These are phyloP conservation scores for Alloplasta piceator DNA, from an alignment of 2,888 invertebrate genomes.

Conservation along the genomic window DNA sequence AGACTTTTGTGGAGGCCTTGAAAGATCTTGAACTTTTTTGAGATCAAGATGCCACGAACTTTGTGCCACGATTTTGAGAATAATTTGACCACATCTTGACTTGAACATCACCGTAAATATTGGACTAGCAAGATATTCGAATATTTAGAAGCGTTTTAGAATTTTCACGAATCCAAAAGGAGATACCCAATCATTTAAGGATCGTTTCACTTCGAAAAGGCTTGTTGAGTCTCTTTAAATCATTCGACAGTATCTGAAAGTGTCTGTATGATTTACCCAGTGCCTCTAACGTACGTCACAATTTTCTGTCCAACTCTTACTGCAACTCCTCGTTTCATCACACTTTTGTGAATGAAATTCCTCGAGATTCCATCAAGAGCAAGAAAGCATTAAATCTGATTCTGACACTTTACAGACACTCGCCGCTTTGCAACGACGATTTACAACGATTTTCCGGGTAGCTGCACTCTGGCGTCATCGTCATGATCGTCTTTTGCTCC, in stretches of 20 bases:
- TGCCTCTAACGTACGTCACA: background rate
- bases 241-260: background rate
- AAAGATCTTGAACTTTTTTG: no score
- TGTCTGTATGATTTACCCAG: background rate
- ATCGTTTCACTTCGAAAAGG: no score
- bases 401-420: background rate
- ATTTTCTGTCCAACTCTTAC: background rate
- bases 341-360: conserved; percentile 40
- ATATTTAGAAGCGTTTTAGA: no score
- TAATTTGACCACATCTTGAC: no score
- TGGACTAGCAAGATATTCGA: no score
- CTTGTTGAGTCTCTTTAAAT: no score
- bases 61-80: no score
- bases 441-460: conserved; percentile 37
- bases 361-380: background rate
- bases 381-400: background rate
- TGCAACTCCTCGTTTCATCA: background rate
- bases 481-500: background rate
- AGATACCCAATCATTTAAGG: no score
- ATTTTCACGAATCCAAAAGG: no score
- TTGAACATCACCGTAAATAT: no score
- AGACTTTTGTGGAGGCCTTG: no score
- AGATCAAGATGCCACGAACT: no score
- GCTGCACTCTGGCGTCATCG: conserved; percentile 28
- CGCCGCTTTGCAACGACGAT: background rate